Evolutionary conservation across 2,888 invertebrate species (phyloP).

Genomic region (Phalera bucephala): DNA sequence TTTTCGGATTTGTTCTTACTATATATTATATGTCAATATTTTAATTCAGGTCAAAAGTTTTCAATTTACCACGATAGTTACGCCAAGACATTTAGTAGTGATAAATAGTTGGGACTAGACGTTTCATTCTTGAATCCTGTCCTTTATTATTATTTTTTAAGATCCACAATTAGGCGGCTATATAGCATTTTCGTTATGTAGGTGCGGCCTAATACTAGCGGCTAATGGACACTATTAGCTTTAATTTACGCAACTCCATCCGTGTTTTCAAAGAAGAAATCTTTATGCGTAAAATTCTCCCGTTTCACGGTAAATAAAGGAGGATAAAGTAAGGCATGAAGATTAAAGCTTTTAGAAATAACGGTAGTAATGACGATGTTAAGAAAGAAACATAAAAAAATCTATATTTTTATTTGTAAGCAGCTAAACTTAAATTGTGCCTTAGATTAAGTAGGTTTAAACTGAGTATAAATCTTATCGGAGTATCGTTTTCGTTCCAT

Average conservation of each 20-base stretch:
- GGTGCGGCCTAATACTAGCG: background rate
- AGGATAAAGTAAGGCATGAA: constrained; percentile 27
- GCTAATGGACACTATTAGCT: constrained; percentile 21
- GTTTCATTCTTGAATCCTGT: constrained; percentile 6
- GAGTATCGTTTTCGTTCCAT: background rate
- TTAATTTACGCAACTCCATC: constrained; percentile 13
- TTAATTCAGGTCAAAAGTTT: constrained; percentile 52
- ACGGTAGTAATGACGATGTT: constrained; percentile 12
- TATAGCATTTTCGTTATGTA: background rate
- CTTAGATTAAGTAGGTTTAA: no score
- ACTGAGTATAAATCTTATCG: no score
- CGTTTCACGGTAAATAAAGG: constrained; percentile 38
- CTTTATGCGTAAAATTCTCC: constrained; percentile 29
- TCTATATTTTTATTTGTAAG: constrained; percentile 14
- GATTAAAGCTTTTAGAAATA: constrained; percentile 36
- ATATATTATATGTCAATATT: constrained; percentile 45
- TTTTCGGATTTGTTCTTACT: constrained; percentile 46
- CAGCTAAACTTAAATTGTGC: constrained; percentile 9
- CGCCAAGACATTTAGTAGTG: constrained; percentile 21
- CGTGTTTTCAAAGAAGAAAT: constrained; percentile 24
- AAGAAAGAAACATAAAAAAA: constrained; percentile 19
- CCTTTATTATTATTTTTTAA: constrained; percentile 6
- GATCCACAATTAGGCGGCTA: constrained; percentile 5
- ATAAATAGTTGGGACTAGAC: constrained; percentile 26
- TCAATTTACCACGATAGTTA: constrained; percentile 36